A percentile compares a stretch with the other conserved stretches of the same genome.
Evolutionary conservation across 2,888 invertebrate species (phyloP).

Genomic region (Eupithecia insigniata): DNA sequence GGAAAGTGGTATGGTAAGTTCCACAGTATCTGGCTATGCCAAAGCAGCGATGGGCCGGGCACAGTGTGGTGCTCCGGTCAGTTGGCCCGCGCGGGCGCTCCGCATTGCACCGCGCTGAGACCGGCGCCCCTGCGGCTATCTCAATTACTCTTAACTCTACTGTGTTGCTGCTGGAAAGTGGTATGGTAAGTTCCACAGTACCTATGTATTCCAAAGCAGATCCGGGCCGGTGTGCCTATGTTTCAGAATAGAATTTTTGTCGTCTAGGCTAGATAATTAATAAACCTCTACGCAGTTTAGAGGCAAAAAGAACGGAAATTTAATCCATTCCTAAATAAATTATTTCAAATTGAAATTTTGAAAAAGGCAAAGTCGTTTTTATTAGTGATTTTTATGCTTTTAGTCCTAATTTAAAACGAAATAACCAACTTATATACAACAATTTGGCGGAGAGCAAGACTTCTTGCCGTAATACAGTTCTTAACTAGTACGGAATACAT

Average conservation of each 20-base stretch:
- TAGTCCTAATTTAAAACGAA: too few species aligned
- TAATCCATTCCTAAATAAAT: too few species aligned
- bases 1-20: constrained; percentile 85
- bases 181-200: constrained; percentile 76
- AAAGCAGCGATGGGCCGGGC: not conserved
- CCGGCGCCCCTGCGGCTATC: constrained; percentile 75
- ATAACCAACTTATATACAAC: too few species aligned
- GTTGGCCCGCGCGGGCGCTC: constrained; percentile 89
- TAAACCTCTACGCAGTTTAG: not conserved
- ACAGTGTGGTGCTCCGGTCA: constrained; percentile 89
- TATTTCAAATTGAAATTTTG: too few species aligned
- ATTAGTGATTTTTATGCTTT: too few species aligned
- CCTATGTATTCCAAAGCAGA: not conserved
- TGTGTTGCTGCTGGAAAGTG: constrained; percentile 86
- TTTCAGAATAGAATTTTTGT: too few species aligned
- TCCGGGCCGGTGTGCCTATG: not conserved
- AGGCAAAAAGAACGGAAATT: too few species aligned
- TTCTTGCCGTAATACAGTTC: too few species aligned
- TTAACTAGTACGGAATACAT: too few species aligned
- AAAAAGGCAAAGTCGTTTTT: too few species aligned
- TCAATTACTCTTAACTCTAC: constrained; percentile 88
- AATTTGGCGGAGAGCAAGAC: too few species aligned
- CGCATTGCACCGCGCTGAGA: constrained; percentile 83
- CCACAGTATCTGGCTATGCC: not conserved
- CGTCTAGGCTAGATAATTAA: too few species aligned